Percentiles rank a stretch among this genome's conserved stretches.
Evolutionary conservation across 2,113 vertebrate genomes (phyloP).

Genomic region (Hippoglossus stenolepis): DNA sequence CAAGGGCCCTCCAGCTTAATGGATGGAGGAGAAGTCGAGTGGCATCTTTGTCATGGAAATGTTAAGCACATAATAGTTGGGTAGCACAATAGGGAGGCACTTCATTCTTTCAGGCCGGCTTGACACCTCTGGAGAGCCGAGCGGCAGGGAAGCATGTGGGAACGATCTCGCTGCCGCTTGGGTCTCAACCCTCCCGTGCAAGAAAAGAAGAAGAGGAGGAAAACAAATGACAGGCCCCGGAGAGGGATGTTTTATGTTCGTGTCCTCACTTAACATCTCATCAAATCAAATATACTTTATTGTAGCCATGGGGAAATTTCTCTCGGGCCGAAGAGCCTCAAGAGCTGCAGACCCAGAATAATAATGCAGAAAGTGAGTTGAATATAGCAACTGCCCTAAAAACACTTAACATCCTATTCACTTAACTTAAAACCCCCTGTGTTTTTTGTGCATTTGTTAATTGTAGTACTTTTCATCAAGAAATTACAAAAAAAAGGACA

Average conservation of each 20-base stretch:
- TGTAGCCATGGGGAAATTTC: too few relatives aligned
- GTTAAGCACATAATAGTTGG: slow-evolving; percentile 99
- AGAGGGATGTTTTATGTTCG: slow-evolving; percentile 11
- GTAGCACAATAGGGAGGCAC: slow-evolving; percentile 95
- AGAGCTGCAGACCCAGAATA: too few relatives aligned
- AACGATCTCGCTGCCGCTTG: slow-evolving; percentile 91
- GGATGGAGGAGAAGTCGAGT: slow-evolving; percentile 99
- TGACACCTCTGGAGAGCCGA: slow-evolving; percentile 98
- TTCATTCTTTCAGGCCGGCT: slow-evolving; percentile 97
- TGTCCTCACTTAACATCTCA: slow-evolving; percentile 2
- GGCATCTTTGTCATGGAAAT: slow-evolving; percentile 99
- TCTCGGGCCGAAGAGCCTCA: too few relatives aligned
- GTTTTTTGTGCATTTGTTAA: too few relatives aligned
- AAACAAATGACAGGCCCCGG: slow-evolving; percentile 41
- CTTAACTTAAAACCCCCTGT: too few relatives aligned
- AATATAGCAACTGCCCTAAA: too few relatives aligned
- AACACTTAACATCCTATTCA: too few relatives aligned
- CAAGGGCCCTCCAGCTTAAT: slow-evolving; percentile 95
- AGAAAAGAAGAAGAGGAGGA: slow-evolving; percentile 47
- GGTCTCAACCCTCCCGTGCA: slow-evolving; percentile 79
- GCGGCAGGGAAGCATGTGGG: slow-evolving; percentile 99
- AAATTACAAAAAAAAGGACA: too few relatives aligned
- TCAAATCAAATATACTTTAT: too few relatives aligned
- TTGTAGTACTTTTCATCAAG: too few relatives aligned
- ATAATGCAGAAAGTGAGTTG: too few relatives aligned